A percentile compares a stretch with the other conserved stretches of the same genome.
phyloP scores from a whole-genome alignment of 1,140 invertebrate species.

The Teleopsis dalmanni region DNA sequence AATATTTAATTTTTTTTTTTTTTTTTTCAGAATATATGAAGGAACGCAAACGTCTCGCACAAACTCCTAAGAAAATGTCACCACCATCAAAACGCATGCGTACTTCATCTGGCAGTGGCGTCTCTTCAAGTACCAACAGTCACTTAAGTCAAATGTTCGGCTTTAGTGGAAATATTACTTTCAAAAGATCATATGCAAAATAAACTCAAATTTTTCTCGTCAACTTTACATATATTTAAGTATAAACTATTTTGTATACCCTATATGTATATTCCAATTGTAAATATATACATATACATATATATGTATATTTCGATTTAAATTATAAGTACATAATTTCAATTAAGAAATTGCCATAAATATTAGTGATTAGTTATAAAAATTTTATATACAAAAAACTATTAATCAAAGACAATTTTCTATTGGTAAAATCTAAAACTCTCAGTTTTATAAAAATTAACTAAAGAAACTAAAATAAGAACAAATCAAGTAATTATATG shows the following conservation, averaged over 20 bases:
- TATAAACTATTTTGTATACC: conserved; percentile 3
- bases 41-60: conserved; percentile 39
- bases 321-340: conserved; percentile 5
- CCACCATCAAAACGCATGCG: conserved; percentile 36
- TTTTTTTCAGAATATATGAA: conserved; percentile 42
- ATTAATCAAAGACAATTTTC: too few relatives aligned
- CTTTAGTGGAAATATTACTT: conserved; percentile 13
- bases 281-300: background rate
- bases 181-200: too few relatives aligned
- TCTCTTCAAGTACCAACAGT: conserved; percentile 5
- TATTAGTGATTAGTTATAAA: too few relatives aligned
- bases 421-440: too few relatives aligned
- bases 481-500: too few relatives aligned
- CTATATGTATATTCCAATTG: background rate
- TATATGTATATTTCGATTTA: background rate
- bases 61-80: conserved; percentile 39
- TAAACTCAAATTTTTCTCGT: too few relatives aligned
- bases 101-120: conserved; percentile 22
- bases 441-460: too few relatives aligned
- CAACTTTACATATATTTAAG: too few relatives aligned
- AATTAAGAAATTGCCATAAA: background rate
- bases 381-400: too few relatives aligned
- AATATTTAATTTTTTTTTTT: conserved; percentile 7
- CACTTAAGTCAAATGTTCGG: conserved; percentile 18
- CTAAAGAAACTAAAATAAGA: too few relatives aligned